These are phyloP conservation scores for Gallinago nigripennis DNA, from an alignment of 2,797 vertebrate genomes.

Conservation along the genomic window DNA sequence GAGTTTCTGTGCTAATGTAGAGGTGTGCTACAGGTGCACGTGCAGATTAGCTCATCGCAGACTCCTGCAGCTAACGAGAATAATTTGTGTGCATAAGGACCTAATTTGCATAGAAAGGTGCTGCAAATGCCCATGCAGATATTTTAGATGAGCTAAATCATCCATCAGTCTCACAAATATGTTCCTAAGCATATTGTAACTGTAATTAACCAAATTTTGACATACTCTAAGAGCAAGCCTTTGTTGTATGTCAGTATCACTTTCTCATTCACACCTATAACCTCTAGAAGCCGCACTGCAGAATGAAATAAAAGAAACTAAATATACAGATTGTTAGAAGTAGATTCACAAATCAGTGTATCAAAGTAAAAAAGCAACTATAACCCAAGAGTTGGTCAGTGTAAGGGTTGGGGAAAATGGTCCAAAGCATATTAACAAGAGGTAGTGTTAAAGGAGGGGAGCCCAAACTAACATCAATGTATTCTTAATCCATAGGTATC, in stretches of 20 bases:
- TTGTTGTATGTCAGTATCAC: not conserved
- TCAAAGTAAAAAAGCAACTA: not conserved
- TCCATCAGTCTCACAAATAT: not conserved
- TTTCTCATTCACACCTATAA: not conserved
- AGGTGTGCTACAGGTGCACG: not conserved
- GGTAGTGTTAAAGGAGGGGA: not conserved
- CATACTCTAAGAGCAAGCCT: not conserved
- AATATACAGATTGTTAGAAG: not conserved
- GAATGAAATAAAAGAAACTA: not conserved
- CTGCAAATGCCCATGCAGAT: not conserved
- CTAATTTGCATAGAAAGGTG: not conserved
- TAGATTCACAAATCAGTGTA: not conserved
- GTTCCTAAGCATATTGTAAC: not conserved
- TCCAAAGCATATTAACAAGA: not conserved
- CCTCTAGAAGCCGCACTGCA: not conserved
- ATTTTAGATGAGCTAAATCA: not conserved
- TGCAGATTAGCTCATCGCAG: not conserved
- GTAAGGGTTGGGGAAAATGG: not conserved
- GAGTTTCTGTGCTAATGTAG: not conserved
- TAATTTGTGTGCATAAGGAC: not conserved
- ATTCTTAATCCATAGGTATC: conserved; percentile 41
- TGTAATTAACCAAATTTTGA: not conserved
- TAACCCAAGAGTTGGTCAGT: not conserved
- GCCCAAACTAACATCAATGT: not conserved
- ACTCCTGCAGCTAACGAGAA: not conserved